These are phyloP conservation scores for Oasisia sp. DNA, from an alignment of 2,888 invertebrate species.

Conservation along the genomic window DNA sequence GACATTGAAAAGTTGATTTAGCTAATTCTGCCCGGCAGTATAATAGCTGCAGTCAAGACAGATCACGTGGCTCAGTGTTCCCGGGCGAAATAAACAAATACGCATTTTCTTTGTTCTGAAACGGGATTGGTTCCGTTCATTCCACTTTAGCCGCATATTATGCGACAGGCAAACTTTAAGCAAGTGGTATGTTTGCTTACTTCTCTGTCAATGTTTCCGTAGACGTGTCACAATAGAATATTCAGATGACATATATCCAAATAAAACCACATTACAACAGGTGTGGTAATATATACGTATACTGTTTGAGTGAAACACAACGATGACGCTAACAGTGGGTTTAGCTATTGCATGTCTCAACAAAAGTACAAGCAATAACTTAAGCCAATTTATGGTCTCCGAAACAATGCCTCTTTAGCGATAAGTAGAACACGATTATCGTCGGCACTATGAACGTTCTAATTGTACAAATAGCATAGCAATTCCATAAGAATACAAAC, in stretches of 20 bases:
- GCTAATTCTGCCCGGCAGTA: no score
- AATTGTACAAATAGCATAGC: neutral
- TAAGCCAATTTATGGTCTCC: neutral
- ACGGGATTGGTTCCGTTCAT: no score
- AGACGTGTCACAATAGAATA: neutral
- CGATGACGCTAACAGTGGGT: neutral
- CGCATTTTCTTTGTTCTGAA: no score
- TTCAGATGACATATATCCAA: neutral
- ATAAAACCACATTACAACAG: neutral
- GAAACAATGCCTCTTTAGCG: neutral
- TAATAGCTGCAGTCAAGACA: no score
- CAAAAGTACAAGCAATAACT: neutral
- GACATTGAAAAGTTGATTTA: no score
- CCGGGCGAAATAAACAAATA: no score
- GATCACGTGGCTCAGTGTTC: no score
- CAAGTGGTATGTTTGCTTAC: no score
- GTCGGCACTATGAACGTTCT: neutral
- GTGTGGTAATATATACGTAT: neutral
- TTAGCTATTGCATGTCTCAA: neutral
- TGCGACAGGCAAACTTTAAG: no score
- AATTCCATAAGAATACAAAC: neutral
- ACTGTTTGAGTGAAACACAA: neutral
- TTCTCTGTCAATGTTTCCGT: neutral
- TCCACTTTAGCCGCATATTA: no score
- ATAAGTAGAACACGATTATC: neutral